These are phyloP conservation scores for Tragelaphus strepsiceros DNA, from an alignment of 2,113 vertebrate species.

Conservation along the genomic window DNA sequence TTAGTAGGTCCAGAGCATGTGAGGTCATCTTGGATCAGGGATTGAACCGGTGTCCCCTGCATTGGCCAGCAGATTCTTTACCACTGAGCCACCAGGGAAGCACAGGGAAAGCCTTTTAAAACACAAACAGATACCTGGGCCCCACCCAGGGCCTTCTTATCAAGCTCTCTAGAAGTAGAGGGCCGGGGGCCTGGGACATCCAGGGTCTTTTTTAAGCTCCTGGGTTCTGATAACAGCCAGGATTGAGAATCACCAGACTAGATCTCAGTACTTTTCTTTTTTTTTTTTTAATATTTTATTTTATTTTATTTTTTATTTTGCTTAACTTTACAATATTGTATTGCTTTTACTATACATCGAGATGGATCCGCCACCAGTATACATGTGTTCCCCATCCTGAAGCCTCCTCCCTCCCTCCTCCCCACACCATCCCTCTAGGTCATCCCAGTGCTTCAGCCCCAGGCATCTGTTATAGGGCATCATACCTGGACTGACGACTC, in stretches of 20 bases:
- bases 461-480: too few species aligned
- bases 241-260: neutral
- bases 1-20: neutral
- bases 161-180: neutral
- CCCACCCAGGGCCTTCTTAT: neutral
- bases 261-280: neutral
- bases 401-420: too few species aligned
- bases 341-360: too few species aligned
- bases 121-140: neutral
- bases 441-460: too few species aligned
- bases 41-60: neutral
- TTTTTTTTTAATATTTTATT: too few species aligned
- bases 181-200: rapidly evolving
- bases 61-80: neutral
- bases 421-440: too few species aligned
- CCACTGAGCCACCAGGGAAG: neutral
- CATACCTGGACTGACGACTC: too few species aligned
- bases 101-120: neutral
- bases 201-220: neutral
- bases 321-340: too few species aligned
- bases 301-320: too few species aligned
- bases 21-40: neutral
- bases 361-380: too few species aligned
- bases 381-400: too few species aligned
- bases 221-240: neutral